Evolutionary conservation across 2,888 invertebrate genomes (phyloP).

Genomic region (Frankliniella fusca): DNA sequence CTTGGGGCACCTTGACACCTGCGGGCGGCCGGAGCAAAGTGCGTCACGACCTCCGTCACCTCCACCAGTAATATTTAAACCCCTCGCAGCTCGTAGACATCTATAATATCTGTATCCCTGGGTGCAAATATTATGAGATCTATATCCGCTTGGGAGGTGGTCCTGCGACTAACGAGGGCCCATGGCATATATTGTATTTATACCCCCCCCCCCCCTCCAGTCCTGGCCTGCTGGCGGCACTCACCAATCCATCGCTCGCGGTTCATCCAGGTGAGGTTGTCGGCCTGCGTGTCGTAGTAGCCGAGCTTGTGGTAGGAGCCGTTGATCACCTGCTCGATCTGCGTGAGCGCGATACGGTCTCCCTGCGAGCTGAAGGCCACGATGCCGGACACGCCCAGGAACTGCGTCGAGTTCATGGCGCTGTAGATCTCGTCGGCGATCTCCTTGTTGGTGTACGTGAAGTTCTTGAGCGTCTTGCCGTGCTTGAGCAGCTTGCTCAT

Average conservation of each 20-base stretch:
- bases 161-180: too few species aligned
- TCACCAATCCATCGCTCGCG: slow-evolving; percentile 87
- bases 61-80: too few species aligned
- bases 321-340: slow-evolving; percentile 94
- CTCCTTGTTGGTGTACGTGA: slow-evolving; percentile 91
- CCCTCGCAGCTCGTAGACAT: too few species aligned
- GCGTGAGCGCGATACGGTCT: slow-evolving; percentile 95
- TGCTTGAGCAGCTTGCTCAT: slow-evolving; percentile 78
- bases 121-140: too few species aligned
- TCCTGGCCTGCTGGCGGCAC: slow-evolving; percentile 40
- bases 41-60: too few species aligned
- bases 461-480: slow-evolving; percentile 85
- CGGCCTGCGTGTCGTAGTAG: slow-evolving; percentile 92
- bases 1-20: slow-evolving; percentile 86
- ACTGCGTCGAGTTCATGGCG: slow-evolving; percentile 97
- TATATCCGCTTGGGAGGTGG: too few species aligned
- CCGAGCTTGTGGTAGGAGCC: slow-evolving; percentile 92
- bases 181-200: too few species aligned
- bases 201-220: too few species aligned
- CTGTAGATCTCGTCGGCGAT: slow-evolving; percentile 94
- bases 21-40: too few species aligned
- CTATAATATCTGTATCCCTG: too few species aligned
- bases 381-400: slow-evolving; percentile 93
- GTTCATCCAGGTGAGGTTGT: slow-evolving; percentile 91
- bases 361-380: slow-evolving; percentile 98